Evolutionary conservation across 2,113 vertebrate species (phyloP).

Genomic region (Caloenas nicobarica): DNA sequence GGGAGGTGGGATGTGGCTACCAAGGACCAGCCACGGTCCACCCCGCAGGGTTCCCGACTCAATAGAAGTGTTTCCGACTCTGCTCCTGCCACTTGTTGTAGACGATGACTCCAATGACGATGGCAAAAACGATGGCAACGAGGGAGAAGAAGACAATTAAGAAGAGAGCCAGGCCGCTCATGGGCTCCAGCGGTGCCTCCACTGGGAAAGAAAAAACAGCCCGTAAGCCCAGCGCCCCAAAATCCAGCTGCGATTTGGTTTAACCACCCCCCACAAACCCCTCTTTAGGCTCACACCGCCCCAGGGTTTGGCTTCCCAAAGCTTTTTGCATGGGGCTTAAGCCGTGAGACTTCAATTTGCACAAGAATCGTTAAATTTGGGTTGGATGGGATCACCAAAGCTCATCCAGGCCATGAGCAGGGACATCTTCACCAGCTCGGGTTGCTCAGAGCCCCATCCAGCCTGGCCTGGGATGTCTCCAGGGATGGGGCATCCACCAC

Average conservation of each 20-base stretch:
- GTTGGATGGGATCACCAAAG: too few relatives aligned
- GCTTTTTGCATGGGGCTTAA: too few relatives aligned
- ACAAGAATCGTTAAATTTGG: too few relatives aligned
- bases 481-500: too few relatives aligned
- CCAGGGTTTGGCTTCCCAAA: neutral
- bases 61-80: slow-evolving; percentile 95
- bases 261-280: fast-evolving
- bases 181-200: slow-evolving; percentile 73
- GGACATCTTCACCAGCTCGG: too few relatives aligned
- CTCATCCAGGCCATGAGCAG: too few relatives aligned
- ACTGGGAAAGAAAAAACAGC: slow-evolving; percentile 13
- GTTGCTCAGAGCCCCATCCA: too few relatives aligned
- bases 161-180: slow-evolving; percentile 88
- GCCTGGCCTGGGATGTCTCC: too few relatives aligned
- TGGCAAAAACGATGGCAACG: slow-evolving; percentile 88
- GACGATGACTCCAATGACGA: slow-evolving; percentile 87
- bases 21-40: neutral
- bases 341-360: too few relatives aligned
- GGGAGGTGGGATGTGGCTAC: neutral
- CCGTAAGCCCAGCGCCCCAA: neutral
- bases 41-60: neutral
- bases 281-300: neutral
- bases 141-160: slow-evolving; percentile 91
- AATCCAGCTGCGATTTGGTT: neutral
- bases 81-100: slow-evolving; percentile 95